These are phyloP conservation scores for Oncorhynchus masou DNA, from an alignment of 2,113 vertebrate species.

Conservation along the genomic window DNA sequence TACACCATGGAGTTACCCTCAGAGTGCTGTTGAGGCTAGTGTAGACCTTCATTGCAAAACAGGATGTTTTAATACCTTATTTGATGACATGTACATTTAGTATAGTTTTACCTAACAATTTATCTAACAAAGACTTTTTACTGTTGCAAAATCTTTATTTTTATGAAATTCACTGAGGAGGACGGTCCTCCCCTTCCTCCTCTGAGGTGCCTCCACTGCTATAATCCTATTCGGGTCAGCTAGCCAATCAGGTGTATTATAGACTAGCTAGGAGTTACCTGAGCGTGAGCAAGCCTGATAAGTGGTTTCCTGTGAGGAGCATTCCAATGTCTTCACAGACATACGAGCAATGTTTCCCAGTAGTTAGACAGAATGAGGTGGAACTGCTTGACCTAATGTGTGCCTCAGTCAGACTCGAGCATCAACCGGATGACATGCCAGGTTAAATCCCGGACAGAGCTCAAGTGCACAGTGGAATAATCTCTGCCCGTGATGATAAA, in stretches of 20 bases:
- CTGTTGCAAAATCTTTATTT: too few species aligned
- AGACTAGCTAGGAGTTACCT: constrained; percentile 26
- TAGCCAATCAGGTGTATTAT: constrained; percentile 53
- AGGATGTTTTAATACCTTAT: too few species aligned
- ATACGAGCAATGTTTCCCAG: constrained; percentile 79
- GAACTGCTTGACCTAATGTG: constrained; percentile 76
- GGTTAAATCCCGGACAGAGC: constrained; percentile 72
- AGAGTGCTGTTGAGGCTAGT: too few species aligned
- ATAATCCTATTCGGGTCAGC: constrained; percentile 43
- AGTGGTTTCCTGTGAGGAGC: constrained; percentile 64
- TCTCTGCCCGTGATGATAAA: constrained; percentile 52
- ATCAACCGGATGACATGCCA: constrained; percentile 71
- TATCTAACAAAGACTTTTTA: too few species aligned
- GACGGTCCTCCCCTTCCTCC: too few species aligned
- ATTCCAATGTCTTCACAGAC: constrained; percentile 79
- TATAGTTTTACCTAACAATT: too few species aligned
- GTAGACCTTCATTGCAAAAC: too few species aligned
- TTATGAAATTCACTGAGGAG: too few species aligned
- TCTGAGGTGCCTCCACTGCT: too few species aligned
- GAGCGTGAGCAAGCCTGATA: constrained; percentile 34
- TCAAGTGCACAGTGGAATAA: constrained; percentile 65
- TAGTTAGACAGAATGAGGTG: constrained; percentile 72
- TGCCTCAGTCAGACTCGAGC: constrained; percentile 59
- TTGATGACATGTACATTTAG: too few species aligned
- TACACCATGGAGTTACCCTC: too few species aligned